Base-by-base conservation (phyloP, 2,113 vertebrate genomes). In the Isichthys henryi region DNA sequence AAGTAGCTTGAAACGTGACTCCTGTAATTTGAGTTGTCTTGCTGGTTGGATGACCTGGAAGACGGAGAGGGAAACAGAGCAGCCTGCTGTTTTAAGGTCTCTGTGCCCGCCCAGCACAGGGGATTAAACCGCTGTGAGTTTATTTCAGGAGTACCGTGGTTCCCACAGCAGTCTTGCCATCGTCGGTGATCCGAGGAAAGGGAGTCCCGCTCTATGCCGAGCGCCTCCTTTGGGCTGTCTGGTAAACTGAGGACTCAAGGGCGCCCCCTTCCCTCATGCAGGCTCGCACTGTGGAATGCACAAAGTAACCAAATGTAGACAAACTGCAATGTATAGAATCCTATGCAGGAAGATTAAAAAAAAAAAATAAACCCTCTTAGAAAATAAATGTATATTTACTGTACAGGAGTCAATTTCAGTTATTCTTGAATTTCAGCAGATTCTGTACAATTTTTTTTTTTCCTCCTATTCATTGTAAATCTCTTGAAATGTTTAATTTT, bases 221-320 rank as follows among this genome's bases (percentile, higher is more conserved):
- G 94, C 94, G 93, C 27, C 19, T 39, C 27, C 21, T 43, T 21
- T 48, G 56, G 66, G 94, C 94, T 94, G 95, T 93, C 80, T 83
- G 45, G 82, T 19, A n/a, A 21, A 48, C 82, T 84, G 45, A n/a
- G 94, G 94, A 94, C 92, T 50, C 49, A 7, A 92, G 93, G 94
- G 93, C 93, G 89, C 94, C 92, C 92, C 90, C 94, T 93, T 66
- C 62, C n/a, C 62, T 27, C 62, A 31, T 31, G 94, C 95, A 92
- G 93, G 92, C 93, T 94, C 95, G 94, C 95, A 95, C 96, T 92
- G 91, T 95, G 96, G 94, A 95, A 96, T 96, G 95, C 96, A 96
- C 95, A 96, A 96, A 95, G 92, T 97, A 98, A 97, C 97, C 97
- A 98, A 98, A 98, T 97, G 96, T 97, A 97, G 95, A 96, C 95